These are phyloP conservation scores for Zelleria hepariella DNA, from an alignment of 2,888 invertebrate genomes.

Conservation along the genomic window DNA sequence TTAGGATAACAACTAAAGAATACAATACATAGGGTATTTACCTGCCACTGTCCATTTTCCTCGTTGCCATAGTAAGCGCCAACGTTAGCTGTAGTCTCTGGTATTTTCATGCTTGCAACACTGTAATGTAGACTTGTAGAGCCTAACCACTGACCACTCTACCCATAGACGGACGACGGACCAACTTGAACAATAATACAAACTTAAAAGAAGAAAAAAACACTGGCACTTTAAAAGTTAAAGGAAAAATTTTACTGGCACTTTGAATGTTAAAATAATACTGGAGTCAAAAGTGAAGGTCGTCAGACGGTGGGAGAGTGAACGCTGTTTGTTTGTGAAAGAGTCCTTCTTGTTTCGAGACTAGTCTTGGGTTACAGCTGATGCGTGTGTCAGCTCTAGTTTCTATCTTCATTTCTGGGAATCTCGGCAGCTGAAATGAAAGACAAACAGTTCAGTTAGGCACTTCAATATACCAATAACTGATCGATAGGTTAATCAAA, in stretches of 20 bases:
- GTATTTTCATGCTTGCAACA: slow-evolving; percentile 60
- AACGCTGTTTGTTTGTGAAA: background rate
- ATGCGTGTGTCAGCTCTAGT: slow-evolving; percentile 20
- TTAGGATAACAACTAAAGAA: background rate
- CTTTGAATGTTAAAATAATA: background rate
- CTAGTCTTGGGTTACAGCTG: slow-evolving; percentile 2
- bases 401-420: slow-evolving; percentile 51
- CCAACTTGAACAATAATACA: slow-evolving; percentile 1
- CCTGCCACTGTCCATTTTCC: slow-evolving; percentile 65
- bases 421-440: slow-evolving; percentile 34
- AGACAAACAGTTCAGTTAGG: slow-evolving; percentile 6
- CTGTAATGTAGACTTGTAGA: slow-evolving; percentile 11
- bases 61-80: slow-evolving; percentile 63
- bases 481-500: too few species aligned
- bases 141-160: background rate
- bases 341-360: background rate
- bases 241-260: slow-evolving; percentile 1
- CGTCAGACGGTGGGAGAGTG: too few species aligned
- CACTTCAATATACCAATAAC: background rate
- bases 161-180: slow-evolving; percentile 1
- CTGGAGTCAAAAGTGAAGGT: background rate
- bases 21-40: slow-evolving; percentile 16
- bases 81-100: slow-evolving; percentile 54
- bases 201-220: slow-evolving; percentile 9
- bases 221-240: slow-evolving; percentile 14